These are phyloP conservation scores for Morbakka virulenta DNA, from an alignment of 30 jellyfish, hydroid and myxozoan species.

Conservation along the genomic window DNA sequence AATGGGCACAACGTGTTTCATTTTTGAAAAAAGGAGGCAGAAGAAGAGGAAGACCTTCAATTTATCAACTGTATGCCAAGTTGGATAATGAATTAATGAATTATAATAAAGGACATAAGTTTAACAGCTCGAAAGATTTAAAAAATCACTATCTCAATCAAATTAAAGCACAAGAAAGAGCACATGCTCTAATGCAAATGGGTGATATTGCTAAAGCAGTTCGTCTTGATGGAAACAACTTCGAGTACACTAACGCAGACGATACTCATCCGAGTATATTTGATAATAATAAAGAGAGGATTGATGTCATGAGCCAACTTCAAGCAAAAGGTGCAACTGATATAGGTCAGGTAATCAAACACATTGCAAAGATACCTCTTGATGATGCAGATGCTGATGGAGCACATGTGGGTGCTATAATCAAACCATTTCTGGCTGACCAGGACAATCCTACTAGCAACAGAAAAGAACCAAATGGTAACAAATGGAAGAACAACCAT, in stretches of 20 bases:
- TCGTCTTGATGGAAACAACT: neutral
- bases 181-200: neutral
- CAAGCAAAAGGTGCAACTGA: neutral
- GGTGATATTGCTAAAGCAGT: neutral
- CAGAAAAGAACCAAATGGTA: too few relatives aligned
- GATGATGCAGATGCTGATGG: neutral
- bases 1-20: too few relatives aligned
- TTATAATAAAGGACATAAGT: neutral
- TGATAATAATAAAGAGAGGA: neutral
- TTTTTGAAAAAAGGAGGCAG: neutral
- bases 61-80: neutral
- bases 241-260: neutral
- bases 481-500: too few relatives aligned
- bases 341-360: neutral
- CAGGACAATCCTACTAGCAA: too few relatives aligned
- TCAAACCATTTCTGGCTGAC: neutral
- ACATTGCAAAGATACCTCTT: neutral
- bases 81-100: neutral
- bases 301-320: neutral
- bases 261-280: neutral
- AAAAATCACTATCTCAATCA: neutral
- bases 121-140: neutral
- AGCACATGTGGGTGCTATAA: neutral
- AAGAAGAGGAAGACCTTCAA: neutral
- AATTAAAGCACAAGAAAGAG: neutral